A percentile compares a stretch with the other conserved stretches of the same genome.
Conservation (phyloP, 2,888 invertebrate genomes). For the Mesochorus sp. region DNA sequence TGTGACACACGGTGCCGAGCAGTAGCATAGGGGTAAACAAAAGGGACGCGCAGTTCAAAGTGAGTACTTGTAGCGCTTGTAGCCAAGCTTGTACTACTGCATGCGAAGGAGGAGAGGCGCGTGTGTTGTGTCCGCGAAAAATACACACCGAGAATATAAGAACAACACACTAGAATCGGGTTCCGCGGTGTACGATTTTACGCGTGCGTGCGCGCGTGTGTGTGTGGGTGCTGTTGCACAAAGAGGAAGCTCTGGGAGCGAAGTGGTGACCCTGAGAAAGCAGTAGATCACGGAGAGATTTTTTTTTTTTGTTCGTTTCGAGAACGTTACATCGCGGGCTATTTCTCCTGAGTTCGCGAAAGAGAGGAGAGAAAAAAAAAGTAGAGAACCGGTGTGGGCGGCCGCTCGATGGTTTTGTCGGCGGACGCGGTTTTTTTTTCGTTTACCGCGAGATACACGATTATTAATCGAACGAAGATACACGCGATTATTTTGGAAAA, state of each 20-base stretch:
- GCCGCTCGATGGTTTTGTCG: conserved; percentile 54
- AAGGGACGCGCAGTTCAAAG: conserved; percentile 53
- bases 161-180: not conserved
- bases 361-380: too few species aligned
- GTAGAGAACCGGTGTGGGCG: conserved; percentile 44
- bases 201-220: too few species aligned
- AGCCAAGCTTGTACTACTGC: too few species aligned
- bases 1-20: not conserved
- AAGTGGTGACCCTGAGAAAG: too few species aligned
- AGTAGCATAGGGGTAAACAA: conserved; percentile 20
- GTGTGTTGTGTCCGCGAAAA: conserved; percentile 28
- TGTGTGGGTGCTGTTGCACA: too few species aligned
- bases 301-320: too few species aligned
- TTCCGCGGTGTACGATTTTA: too few species aligned
- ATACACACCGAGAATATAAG: conserved; percentile 7
- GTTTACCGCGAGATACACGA: not conserved
- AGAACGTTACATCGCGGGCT: too few species aligned
- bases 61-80: too few species aligned
- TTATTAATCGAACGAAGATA: not conserved
- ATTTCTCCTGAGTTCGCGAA: not conserved
- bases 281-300: too few species aligned
- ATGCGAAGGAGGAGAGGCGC: conserved; percentile 15
- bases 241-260: conserved; percentile 1
- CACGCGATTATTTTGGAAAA: not conserved
- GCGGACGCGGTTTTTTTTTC: conserved; percentile 30